Evolutionary conservation across 2,797 vertebrate genomes (phyloP), one percentile per base, ranked within the genome.

Genomic region (Chiloscyllium punctatum): DNA sequence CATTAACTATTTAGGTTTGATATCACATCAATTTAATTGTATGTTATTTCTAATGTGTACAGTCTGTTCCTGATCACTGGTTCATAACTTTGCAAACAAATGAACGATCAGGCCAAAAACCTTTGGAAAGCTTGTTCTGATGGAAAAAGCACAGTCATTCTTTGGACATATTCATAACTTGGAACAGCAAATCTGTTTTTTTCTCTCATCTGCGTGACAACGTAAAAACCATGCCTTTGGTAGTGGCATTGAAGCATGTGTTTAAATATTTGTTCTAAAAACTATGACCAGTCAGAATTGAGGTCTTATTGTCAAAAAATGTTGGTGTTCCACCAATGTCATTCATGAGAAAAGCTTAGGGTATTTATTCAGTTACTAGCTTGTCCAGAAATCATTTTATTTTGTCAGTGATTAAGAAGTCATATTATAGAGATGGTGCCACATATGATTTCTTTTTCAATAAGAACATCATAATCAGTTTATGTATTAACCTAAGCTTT

Each of bases 11-110:
- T 33, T 66, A 33, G 33, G 57, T 7, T 62, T 66, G 30, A n/a
- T 90, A 8, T 62, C 53, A 62, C 87, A 57, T 62, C 62, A 62
- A n/a, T 18, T 66, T 91, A n/a, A 66, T 91, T 42, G 66, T 21
- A n/a, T 91, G 88, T 33, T 91, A 66, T 91, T 91, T 37, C n/a
- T n/a, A 91, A 57, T 16, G 33, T 66, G 88, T 66, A 91, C 57
- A 91, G 33, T n/a, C 33, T 91, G 88, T 66, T 90, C 87, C 87
- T 37, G 88, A 18, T 66, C 33, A 37, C 88, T 91, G 57, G 66
- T 91, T 91, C 88, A 91, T 91, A 66, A n/a, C 57, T 37, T 91
- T 66, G 84, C n/a, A 91, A 66, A 91, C 30, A 33, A 66, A n/a
- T 91, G 18, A 66, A 37, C 37, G 30, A n/a, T n/a, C 1, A 37